These are phyloP conservation scores for Watsonalla binaria DNA, from an alignment of 2,888 invertebrate genomes.

Conservation along the genomic window DNA sequence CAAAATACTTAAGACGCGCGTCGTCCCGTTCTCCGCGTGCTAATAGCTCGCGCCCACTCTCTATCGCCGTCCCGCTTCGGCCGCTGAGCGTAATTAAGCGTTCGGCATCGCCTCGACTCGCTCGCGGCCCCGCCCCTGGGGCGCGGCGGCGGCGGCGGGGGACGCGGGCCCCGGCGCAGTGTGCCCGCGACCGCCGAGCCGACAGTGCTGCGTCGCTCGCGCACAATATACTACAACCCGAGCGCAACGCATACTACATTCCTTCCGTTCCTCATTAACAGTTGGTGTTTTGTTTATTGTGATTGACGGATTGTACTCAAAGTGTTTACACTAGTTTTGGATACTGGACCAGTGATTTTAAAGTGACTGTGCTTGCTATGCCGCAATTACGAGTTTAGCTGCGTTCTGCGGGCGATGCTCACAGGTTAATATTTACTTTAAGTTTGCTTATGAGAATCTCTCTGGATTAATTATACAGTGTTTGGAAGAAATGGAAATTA, in stretches of 20 bases:
- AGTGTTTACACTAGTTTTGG: constrained; percentile 63
- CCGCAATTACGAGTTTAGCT: constrained; percentile 68
- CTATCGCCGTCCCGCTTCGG: constrained; percentile 74
- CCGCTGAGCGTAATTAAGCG: constrained; percentile 75
- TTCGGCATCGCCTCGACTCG: constrained; percentile 73
- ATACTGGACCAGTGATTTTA: constrained; percentile 73
- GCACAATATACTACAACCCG: constrained; percentile 51
- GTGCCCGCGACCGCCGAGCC: constrained; percentile 75
- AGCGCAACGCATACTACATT: constrained; percentile 59
- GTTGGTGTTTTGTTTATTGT: constrained; percentile 69
- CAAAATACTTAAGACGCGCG: constrained; percentile 79
- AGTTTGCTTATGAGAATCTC: constrained; percentile 49
- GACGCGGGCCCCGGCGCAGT: constrained; percentile 57
- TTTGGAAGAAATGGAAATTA: neutral
- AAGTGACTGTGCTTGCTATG: constrained; percentile 74
- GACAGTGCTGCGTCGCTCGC: constrained; percentile 66
- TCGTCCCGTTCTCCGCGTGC: constrained; percentile 82
- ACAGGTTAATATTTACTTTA: constrained; percentile 69
- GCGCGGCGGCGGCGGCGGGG: constrained; percentile 30
- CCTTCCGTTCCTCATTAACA: constrained; percentile 67
- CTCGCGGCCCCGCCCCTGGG: constrained; percentile 42
- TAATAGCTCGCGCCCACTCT: constrained; percentile 81
- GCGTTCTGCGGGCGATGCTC: constrained; percentile 77
- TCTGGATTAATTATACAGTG: constrained; percentile 16
- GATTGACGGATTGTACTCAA: constrained; percentile 59